Percentiles rank a stretch among this genome's conserved stretches.
phyloP scores from a whole-genome alignment of 2,888 invertebrate genomes.

The Sesamia inferens region DNA sequence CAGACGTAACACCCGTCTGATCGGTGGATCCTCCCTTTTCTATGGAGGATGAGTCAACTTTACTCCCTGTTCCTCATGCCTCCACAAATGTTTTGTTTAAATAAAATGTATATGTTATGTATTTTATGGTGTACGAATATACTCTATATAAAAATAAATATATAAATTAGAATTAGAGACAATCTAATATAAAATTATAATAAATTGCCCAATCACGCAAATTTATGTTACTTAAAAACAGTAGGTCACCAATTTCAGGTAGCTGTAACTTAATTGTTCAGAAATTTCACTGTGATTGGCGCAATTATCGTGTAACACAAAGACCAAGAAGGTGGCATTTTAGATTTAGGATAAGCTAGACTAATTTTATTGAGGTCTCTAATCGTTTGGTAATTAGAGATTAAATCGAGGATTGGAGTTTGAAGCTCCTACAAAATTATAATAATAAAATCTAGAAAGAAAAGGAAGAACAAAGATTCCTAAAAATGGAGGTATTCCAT shows the following conservation, averaged over 20 bases:
- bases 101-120: too few species aligned
- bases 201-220: neutral
- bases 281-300: conserved; percentile 24
- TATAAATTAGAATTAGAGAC: neutral
- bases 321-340: conserved; percentile 24
- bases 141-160: too few species aligned
- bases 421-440: conserved; percentile 22
- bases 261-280: conserved; percentile 21
- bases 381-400: conserved; percentile 24
- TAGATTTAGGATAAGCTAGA: conserved; percentile 17
- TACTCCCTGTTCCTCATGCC: too few species aligned
- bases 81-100: too few species aligned
- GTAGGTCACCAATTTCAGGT: conserved; percentile 4
- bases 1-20: too few species aligned
- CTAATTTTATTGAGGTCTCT: conserved; percentile 15
- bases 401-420: conserved; percentile 10
- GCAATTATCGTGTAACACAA: conserved; percentile 36
- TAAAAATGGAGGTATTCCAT: neutral
- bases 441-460: conserved; percentile 11
- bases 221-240: conserved; percentile 4
- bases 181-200: neutral
- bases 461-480: neutral
- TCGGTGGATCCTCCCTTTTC: too few species aligned
- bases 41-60: too few species aligned
- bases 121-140: too few species aligned